A percentile compares a stretch with the other conserved stretches of the same genome.
Conservation (phyloP, 2,113 vertebrate species). For the Crocuta crocuta region DNA sequence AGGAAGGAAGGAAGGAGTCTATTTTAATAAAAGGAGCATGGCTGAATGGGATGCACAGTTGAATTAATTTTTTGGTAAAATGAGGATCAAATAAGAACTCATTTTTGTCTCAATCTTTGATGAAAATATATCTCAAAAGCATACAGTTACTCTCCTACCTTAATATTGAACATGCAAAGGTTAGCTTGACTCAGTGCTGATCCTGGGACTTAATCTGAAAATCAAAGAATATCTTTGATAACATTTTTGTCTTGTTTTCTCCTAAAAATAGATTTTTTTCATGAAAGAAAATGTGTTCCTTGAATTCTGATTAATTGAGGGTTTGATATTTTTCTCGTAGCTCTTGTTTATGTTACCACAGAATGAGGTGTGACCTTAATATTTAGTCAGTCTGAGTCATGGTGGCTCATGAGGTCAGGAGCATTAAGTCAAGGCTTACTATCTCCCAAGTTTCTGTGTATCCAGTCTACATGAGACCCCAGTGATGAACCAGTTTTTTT, state of each 20-base stretch:
- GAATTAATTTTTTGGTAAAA: conserved; percentile 29
- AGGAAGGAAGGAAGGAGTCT: not conserved
- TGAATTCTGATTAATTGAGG: conserved; percentile 54
- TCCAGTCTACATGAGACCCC: not conserved
- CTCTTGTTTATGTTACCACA: conserved; percentile 58
- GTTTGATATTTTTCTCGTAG: conserved; percentile 66
- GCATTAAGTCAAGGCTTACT: not conserved
- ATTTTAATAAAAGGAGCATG: not conserved
- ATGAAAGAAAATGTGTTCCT: conserved; percentile 47
- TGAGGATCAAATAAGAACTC: not conserved
- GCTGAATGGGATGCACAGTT: not conserved
- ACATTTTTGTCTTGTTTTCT: conserved; percentile 32
- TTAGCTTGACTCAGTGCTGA: not conserved
- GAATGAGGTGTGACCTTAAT: conserved; percentile 48
- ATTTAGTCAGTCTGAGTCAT: conserved; percentile 68
- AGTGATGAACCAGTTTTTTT: not conserved
- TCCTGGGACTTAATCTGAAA: not conserved
- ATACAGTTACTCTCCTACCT: not conserved
- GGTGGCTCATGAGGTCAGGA: conserved; percentile 40
- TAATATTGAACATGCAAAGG: not conserved
- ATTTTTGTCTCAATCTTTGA: conserved; percentile 38
- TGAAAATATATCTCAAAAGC: not conserved
- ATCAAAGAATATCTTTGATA: conserved; percentile 23
- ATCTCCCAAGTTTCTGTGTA: conserved; percentile 20
- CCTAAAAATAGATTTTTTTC: not conserved